Percentiles rank a stretch among this genome's conserved stretches.
Conservation (phyloP, 2,797 vertebrate species). For the Gallinago solitaria region DNA sequence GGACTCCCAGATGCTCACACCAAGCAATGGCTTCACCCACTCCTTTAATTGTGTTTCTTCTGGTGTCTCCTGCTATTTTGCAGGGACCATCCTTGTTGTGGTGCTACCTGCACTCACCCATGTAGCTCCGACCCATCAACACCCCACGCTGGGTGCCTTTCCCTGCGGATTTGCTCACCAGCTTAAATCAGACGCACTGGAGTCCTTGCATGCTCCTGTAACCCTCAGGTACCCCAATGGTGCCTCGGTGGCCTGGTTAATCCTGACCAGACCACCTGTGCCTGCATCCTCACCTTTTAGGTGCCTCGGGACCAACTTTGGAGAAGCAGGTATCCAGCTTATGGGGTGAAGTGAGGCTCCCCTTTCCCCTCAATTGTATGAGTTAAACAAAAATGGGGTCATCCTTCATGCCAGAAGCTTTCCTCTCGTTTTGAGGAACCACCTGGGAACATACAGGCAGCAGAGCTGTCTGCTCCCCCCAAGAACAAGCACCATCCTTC, state of each 20-base stretch:
- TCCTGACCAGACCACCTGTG: background rate
- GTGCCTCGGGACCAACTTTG: background rate
- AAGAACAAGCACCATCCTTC: background rate
- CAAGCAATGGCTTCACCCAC: background rate
- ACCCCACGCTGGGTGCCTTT: background rate
- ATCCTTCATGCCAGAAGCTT: background rate
- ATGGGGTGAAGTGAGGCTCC: background rate
- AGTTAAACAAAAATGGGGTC: background rate
- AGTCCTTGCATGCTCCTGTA: background rate
- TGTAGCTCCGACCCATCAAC: background rate
- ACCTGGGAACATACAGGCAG: background rate
- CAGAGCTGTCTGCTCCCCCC: background rate
- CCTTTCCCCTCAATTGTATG: fast-evolving
- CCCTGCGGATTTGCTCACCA: background rate
- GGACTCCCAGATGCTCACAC: background rate
- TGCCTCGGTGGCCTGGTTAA: background rate
- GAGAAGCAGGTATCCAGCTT: background rate
- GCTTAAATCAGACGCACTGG: background rate
- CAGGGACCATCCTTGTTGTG: background rate
- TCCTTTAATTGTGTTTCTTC: background rate
- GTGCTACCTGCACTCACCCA: background rate
- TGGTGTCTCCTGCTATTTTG: background rate
- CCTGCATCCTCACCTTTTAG: background rate
- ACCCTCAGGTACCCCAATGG: background rate
- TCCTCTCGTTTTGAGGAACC: background rate